Evolutionary conservation across 1,140 invertebrate genomes (phyloP).

Genomic region (Littorina saxatilis): DNA sequence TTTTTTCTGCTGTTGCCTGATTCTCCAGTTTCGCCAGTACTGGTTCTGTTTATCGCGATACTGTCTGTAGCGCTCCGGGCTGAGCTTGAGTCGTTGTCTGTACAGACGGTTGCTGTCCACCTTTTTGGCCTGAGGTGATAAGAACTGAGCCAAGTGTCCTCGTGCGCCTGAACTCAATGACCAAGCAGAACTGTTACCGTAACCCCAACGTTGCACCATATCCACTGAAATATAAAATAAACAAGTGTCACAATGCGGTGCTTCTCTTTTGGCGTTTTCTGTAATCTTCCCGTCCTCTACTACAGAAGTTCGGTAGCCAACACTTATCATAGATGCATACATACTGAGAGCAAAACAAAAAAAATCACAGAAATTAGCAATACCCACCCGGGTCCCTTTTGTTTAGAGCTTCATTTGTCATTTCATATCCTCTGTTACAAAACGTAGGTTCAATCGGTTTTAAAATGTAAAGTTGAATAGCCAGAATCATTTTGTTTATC

Average conservation of each 20-base stretch:
- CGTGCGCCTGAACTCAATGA: too few relatives aligned
- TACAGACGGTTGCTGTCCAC: neutral
- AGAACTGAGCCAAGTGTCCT: neutral
- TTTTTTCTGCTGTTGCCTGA: neutral
- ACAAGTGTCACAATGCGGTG: neutral
- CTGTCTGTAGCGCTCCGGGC: constrained; percentile 9
- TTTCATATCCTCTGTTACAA: too few relatives aligned
- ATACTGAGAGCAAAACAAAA: too few relatives aligned
- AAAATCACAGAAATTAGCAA: too few relatives aligned
- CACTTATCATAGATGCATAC: too few relatives aligned
- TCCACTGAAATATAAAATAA: constrained; percentile 9
- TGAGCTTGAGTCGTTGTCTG: neutral
- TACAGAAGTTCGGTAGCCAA: too few relatives aligned
- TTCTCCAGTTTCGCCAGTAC: constrained; percentile 12
- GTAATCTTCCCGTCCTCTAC: neutral
- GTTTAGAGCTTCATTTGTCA: too few relatives aligned
- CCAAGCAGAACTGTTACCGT: neutral
- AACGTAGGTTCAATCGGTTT: too few relatives aligned
- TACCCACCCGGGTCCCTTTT: too few relatives aligned
- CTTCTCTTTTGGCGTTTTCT: neutral
- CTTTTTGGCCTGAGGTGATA: neutral
- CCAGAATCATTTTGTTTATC: too few relatives aligned
- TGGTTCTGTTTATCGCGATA: constrained; percentile 11
- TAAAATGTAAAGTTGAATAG: too few relatives aligned
- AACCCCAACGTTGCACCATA: neutral